Evolutionary conservation across 2,113 vertebrate species (phyloP).

Genomic region (Chauna torquata): DNA sequence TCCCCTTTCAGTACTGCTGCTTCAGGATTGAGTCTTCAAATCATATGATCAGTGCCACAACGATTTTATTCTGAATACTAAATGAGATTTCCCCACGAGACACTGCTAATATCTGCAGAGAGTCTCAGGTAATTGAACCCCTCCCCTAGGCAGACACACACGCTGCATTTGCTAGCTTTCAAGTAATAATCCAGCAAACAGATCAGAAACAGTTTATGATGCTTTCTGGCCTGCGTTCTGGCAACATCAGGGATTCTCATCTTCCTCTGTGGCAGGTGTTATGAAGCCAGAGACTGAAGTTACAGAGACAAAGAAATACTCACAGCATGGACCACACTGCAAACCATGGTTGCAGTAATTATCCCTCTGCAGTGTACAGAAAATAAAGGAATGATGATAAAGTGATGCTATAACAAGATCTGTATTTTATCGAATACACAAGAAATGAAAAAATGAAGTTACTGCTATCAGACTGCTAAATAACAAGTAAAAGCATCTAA

Average conservation of each 20-base stretch:
- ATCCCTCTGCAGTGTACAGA: neutral
- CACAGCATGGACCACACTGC: constrained; percentile 6
- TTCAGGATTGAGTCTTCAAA: constrained; percentile 52
- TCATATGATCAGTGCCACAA: constrained; percentile 53
- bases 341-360: neutral
- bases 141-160: neutral
- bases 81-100: constrained; percentile 62
- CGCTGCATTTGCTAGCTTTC: neutral
- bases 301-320: constrained; percentile 20
- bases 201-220: neutral
- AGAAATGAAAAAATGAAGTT: neutral
- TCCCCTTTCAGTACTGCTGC: constrained; percentile 61
- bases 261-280: constrained; percentile 14
- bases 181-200: neutral
- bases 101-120: constrained; percentile 6
- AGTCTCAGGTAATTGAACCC: constrained; percentile 24
- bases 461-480: neutral
- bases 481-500: neutral
- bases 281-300: constrained; percentile 1
- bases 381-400: neutral
- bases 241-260: neutral
- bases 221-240: neutral
- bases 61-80: constrained; percentile 37
- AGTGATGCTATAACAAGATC: neutral
- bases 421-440: neutral